phyloP scores from a whole-genome alignment of 2,888 invertebrate genomes.

The Nephrotoma guestfalica region DNA sequence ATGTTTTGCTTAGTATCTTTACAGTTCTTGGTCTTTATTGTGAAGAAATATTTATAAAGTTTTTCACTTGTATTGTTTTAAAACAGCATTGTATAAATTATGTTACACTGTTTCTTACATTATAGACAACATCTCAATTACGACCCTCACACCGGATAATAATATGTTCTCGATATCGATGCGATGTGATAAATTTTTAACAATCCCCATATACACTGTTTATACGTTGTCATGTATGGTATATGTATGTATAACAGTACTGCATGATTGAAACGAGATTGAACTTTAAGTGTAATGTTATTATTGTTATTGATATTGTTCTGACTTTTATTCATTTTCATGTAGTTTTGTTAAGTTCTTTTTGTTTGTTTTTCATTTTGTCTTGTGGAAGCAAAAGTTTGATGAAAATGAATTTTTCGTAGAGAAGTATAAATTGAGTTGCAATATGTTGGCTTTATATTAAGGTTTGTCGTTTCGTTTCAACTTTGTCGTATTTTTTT shows the following conservation, averaged over 20 bases:
- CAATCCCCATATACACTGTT: neutral
- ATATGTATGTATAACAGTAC: neutral
- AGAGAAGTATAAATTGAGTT: neutral
- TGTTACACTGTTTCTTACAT: neutral
- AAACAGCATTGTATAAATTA: too few relatives aligned
- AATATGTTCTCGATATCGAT: neutral
- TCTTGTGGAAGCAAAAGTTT: neutral
- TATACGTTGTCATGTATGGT: neutral
- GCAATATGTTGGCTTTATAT: neutral
- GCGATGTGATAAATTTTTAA: neutral
- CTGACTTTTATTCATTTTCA: neutral
- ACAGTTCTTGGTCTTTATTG: too few relatives aligned
- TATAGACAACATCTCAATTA: neutral
- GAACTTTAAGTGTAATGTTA: neutral
- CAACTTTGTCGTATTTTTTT: neutral
- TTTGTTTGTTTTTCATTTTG: neutral
- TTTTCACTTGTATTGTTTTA: too few relatives aligned
- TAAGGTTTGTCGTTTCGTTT: neutral
- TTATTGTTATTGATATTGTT: neutral
- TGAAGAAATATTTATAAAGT: too few relatives aligned
- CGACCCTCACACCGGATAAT: neutral
- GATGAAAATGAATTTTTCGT: neutral
- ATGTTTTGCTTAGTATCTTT: too few relatives aligned
- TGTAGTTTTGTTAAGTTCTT: neutral
- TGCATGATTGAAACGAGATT: neutral